Evolutionary conservation across 2,888 invertebrate genomes (phyloP).

Genomic region (Ecliptopera silaceata): DNA sequence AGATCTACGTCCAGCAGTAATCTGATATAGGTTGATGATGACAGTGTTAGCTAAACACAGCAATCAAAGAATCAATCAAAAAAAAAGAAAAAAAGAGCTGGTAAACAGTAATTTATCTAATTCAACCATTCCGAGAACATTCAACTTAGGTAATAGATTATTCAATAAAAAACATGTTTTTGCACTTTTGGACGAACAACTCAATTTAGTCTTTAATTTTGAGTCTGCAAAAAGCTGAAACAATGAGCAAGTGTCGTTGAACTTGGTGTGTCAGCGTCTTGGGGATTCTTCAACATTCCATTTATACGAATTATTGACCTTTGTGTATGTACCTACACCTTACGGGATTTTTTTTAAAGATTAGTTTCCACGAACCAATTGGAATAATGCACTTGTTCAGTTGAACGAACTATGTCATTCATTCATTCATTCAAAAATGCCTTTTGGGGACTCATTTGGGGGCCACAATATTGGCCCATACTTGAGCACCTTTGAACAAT

Average conservation of each 20-base stretch:
- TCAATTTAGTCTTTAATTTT: constrained; percentile 34
- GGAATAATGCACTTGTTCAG: no score
- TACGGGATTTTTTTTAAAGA: background rate
- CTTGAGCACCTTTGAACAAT: no score
- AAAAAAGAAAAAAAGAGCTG: background rate
- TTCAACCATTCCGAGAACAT: background rate
- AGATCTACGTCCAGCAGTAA: no score
- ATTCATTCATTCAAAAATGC: no score
- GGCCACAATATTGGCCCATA: no score
- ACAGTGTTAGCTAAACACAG: no score
- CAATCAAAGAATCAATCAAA: background rate
- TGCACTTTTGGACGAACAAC: constrained; percentile 27
- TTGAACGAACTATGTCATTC: no score
- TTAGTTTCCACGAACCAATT: no score
- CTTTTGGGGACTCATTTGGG: no score
- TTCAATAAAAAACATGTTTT: background rate
- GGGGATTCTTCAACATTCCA: constrained; percentile 16
- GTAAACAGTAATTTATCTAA: background rate
- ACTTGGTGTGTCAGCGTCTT: constrained; percentile 57
- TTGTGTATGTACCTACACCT: background rate
- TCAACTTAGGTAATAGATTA: background rate
- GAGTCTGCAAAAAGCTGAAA: constrained; percentile 49
- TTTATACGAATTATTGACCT: constrained; percentile 14
- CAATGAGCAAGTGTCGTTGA: constrained; percentile 61
- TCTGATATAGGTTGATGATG: no score